Conservation (phyloP, 2,888 invertebrate species). For the Liposcelis brunnea region DNA sequence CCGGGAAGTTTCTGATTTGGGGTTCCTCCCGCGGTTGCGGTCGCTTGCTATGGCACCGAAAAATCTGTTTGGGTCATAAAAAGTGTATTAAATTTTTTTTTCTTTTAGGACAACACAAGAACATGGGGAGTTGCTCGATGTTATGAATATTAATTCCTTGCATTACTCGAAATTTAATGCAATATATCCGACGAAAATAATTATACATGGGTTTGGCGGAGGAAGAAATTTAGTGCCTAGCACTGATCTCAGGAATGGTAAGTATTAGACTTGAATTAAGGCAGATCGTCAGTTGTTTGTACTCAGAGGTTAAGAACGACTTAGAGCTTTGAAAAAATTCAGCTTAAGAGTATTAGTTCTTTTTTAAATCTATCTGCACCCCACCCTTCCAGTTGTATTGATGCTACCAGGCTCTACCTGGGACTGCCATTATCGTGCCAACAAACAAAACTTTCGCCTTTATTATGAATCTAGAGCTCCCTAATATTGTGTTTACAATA, state of each 20-base stretch:
- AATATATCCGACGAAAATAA: slow-evolving; percentile 63
- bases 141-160: slow-evolving; percentile 49
- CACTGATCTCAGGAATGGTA: slow-evolving; percentile 58
- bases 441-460: too few relatives aligned
- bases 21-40: background rate
- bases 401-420: too few relatives aligned
- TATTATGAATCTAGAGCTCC: too few relatives aligned
- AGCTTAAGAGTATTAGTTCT: too few relatives aligned
- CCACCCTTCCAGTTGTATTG: too few relatives aligned
- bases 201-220: slow-evolving; percentile 83
- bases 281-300: background rate
- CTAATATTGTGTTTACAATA: too few relatives aligned
- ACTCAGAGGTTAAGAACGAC: too few relatives aligned
- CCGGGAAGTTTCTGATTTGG: background rate
- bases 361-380: too few relatives aligned
- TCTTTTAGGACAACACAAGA: slow-evolving; percentile 49
- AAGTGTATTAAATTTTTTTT: slow-evolving; percentile 5
- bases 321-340: too few relatives aligned
- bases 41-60: too few relatives aligned
- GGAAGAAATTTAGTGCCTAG: slow-evolving; percentile 66
- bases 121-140: slow-evolving; percentile 51
- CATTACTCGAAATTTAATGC: slow-evolving; percentile 60
- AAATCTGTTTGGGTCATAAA: background rate
- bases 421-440: too few relatives aligned
- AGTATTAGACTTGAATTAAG: slow-evolving; percentile 11